A percentile compares a stretch with the other conserved stretches of the same genome.
Evolutionary conservation across 2,888 invertebrate species (phyloP).

Genomic region (Litoditis marina): DNA sequence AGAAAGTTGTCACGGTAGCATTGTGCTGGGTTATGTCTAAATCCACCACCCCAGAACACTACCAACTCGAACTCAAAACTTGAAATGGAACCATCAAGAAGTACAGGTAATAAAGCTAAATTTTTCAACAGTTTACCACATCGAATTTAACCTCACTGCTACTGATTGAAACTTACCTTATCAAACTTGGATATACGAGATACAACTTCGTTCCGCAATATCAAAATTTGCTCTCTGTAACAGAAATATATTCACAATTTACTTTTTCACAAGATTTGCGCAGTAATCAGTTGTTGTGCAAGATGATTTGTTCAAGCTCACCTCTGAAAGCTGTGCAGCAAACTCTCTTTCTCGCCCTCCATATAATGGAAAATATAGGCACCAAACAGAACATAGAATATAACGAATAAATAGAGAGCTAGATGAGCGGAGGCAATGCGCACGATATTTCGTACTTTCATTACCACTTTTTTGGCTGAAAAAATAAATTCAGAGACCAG

Average conservation of each 20-base stretch:
- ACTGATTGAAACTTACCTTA: conserved; percentile 36
- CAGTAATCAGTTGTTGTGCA: no score
- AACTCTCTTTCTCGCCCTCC: conserved; percentile 52
- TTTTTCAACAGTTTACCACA: no score
- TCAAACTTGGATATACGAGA: conserved; percentile 31
- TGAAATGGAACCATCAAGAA: no score
- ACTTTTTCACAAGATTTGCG: no score
- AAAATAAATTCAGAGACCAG: no score
- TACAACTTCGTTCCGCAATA: conserved; percentile 41
- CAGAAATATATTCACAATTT: neutral
- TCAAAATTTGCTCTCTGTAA: conserved; percentile 28
- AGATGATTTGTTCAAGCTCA: no score
- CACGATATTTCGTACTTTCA: conserved; percentile 44
- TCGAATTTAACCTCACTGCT: no score
- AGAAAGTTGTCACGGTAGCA: no score
- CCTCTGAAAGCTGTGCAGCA: conserved; percentile 46
- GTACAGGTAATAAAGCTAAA: no score
- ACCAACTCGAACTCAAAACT: no score
- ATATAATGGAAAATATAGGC: conserved; percentile 52
- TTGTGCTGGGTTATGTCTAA: no score
- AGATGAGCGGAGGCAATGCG: conserved; percentile 53
- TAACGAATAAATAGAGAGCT: conserved; percentile 53
- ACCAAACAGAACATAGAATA: conserved; percentile 52
- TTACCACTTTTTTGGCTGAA: conserved; percentile 33
- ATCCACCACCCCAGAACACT: no score